phyloP scores from a whole-genome alignment of 2,797 vertebrate genomes.

The Echeneis naucrates region DNA sequence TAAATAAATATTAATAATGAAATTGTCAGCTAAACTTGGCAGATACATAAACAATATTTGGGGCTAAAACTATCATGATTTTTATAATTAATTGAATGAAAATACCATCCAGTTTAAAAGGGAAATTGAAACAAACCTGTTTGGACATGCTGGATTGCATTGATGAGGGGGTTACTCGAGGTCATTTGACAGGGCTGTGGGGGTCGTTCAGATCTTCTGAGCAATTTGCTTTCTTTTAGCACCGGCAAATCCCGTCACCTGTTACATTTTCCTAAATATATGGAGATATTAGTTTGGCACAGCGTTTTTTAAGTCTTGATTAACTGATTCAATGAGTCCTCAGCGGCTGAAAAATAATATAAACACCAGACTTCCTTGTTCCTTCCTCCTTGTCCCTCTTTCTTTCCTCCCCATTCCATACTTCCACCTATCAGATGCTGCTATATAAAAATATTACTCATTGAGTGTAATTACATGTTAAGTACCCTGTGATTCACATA shows the following conservation, averaged over 20 bases:
- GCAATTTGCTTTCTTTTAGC: neutral
- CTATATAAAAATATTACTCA: constrained; percentile 51
- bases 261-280: neutral
- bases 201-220: neutral
- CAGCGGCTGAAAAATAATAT: neutral
- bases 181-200: neutral
- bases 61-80: neutral
- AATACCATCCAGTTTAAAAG: neutral
- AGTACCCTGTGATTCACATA: constrained; percentile 55
- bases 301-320: constrained; percentile 20
- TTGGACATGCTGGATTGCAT: neutral
- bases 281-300: neutral
- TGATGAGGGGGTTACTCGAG: neutral
- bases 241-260: neutral
- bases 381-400: neutral
- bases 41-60: no score
- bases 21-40: neutral
- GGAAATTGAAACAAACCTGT: neutral
- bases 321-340: neutral
- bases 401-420: constrained; percentile 1
- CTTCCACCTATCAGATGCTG: constrained; percentile 39
- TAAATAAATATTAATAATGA: neutral
- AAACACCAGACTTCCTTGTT: neutral
- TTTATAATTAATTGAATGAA: neutral
- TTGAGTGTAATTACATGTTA: constrained; percentile 67